Conservation (phyloP, 2,113 vertebrate genomes). For the Sphaerodactylus townsendi region DNA sequence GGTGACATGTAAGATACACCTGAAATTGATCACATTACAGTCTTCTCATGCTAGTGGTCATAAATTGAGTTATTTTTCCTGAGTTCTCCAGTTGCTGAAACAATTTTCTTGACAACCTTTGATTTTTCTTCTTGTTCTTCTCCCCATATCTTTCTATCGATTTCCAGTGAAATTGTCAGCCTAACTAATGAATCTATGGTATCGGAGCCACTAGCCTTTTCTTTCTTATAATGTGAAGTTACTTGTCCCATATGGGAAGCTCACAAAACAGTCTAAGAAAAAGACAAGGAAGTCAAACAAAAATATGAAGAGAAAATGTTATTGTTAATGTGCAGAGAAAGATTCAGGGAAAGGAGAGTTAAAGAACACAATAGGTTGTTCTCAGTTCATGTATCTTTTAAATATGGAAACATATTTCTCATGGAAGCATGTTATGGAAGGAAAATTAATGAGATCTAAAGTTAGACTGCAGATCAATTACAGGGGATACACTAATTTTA, state of each 20-base stretch:
- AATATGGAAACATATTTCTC: not conserved
- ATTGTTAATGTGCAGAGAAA: not conserved
- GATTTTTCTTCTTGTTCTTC: conserved; percentile 55
- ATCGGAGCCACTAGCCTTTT: conserved; percentile 9
- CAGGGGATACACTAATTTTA: no score
- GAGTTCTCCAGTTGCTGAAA: conserved; percentile 30
- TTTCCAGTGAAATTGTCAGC: conserved; percentile 62
- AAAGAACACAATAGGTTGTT: not conserved
- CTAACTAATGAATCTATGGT: conserved; percentile 61
- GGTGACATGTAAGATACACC: conserved; percentile 27
- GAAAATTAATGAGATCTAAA: no score
- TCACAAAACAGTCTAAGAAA: not conserved
- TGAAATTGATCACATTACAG: conserved; percentile 43
- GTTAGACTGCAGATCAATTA: no score
- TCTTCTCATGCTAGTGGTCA: conserved; percentile 39
- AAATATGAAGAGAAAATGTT: not conserved
- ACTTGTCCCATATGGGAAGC: conserved; percentile 19
- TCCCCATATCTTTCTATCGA: conserved; percentile 53
- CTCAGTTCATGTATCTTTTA: not conserved
- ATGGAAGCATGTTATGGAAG: not conserved
- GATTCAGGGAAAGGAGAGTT: not conserved
- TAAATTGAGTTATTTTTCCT: conserved; percentile 61
- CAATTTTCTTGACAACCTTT: conserved; percentile 56
- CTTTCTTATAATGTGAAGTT: not conserved
- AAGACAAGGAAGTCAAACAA: not conserved